Conservation (phyloP, 2,888 invertebrate species). For the Tachystola acroxantha region DNA sequence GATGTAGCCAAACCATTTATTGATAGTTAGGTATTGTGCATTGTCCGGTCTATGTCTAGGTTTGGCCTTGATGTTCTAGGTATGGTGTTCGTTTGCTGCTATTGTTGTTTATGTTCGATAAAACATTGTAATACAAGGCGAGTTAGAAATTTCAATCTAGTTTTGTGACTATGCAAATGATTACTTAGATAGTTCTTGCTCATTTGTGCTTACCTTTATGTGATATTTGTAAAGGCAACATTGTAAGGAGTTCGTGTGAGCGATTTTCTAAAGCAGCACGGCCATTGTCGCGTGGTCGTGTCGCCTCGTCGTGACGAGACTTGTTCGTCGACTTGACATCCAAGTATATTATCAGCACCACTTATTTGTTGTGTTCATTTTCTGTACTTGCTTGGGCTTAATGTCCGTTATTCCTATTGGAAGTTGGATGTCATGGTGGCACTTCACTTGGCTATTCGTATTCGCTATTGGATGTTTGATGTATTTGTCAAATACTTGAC, state of each 20-base stretch:
- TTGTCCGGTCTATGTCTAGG: constrained; percentile 46
- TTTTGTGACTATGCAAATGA: not conserved
- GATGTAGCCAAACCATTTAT: constrained; percentile 37
- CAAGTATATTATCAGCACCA: too few species aligned
- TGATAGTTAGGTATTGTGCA: constrained; percentile 43
- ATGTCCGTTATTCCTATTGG: too few species aligned
- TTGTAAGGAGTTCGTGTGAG: not conserved
- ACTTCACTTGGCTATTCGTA: too few species aligned
- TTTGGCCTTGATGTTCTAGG: constrained; percentile 41
- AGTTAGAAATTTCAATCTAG: not conserved
- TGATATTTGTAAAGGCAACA: not conserved
- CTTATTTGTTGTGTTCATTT: too few species aligned
- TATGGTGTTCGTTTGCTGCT: constrained; percentile 47
- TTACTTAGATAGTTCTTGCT: too few species aligned
- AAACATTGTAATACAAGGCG: constrained; percentile 24
- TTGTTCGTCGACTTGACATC: too few species aligned
- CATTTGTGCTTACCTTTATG: not conserved
- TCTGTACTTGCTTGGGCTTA: too few species aligned
- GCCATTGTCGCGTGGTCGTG: not conserved
- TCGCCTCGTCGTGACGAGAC: too few species aligned
- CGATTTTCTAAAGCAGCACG: not conserved
- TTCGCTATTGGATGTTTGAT: too few species aligned
- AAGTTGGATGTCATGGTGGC: too few species aligned
- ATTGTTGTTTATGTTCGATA: constrained; percentile 44
- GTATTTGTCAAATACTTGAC: too few species aligned